Evolutionary conservation across 2,113 vertebrate species (phyloP).

Genomic region (Paradoxurus hermaphroditus): DNA sequence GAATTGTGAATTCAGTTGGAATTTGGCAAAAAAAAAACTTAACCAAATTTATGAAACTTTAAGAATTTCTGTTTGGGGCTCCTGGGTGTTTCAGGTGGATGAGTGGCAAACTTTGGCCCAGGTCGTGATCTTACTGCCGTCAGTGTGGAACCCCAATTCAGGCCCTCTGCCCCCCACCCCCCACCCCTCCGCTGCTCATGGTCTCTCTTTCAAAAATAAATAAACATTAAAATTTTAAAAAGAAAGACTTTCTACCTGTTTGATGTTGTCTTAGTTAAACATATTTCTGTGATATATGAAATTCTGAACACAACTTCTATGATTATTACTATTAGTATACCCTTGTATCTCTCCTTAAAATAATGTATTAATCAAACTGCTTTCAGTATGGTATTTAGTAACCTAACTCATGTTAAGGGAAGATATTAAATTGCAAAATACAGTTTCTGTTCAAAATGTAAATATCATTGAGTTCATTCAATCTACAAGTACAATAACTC

Average conservation of each 20-base stretch:
- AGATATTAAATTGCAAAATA: not conserved
- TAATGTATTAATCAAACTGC: not conserved
- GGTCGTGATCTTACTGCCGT: no score
- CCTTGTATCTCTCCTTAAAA: not conserved
- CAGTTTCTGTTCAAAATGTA: not conserved
- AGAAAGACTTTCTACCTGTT: not conserved
- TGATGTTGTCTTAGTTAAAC: not conserved
- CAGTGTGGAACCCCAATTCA: no score
- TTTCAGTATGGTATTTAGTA: not conserved
- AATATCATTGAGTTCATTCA: not conserved
- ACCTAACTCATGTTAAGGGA: not conserved
- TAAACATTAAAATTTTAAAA: no score
- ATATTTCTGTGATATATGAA: not conserved
- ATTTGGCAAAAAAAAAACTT: not conserved
- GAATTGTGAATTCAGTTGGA: not conserved
- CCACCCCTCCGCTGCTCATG: rapidly evolving
- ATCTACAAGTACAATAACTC: not conserved
- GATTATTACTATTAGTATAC: not conserved
- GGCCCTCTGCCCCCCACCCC: no score
- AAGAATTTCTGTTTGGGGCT: no score
- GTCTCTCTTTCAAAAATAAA: no score
- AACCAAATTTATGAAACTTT: not conserved
- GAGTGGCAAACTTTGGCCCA: no score
- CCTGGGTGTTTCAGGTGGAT: no score
- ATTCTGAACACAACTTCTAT: not conserved